Base-by-base conservation (phyloP, 2,888 invertebrate species). In the Campoplex nolae region DNA sequence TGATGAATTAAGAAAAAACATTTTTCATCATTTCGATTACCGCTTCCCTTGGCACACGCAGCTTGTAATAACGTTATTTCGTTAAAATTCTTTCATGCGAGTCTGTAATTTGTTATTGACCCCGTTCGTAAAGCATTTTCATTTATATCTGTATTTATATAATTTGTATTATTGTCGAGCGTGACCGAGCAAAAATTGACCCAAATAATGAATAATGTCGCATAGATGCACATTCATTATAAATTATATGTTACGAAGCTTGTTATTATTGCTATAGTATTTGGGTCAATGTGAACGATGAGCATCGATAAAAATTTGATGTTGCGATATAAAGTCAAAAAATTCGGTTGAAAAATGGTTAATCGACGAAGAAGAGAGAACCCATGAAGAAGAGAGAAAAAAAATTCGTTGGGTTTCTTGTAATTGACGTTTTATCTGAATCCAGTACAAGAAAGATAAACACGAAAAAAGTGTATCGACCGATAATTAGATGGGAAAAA, bases 41-140 rank as follows among this genome's bases (percentile, higher is more conserved):
- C 48, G n/a, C 51, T 75, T 74, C 23, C 28, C 38, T 70, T 18
- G 56, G 56, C 56, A 38, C 48, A 45, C 48, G 48, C 38, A 70
- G 42, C 70, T n/a, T 65, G 0, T 23, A 23, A 70, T 70, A 71
- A 76, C 58, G 32, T 75, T 80, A 54, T 79, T 62, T 38, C 23
- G 23, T 51, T 38, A 13, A 68, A 56, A 65, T 62, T 80, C 65
- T 56, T 9, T 67, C 65, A 73, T 81, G 71, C 76, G 28, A 54
- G 62, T 62, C 32, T 73, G 76, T 76, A 67, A 81, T 85, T 85
- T 85, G n/a, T 62, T 77, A 67, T 71, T 56, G 56, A 85, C 75
- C 81, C 35, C 58, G 13, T 73, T 81, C 54, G 65, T 45, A 35
- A 65, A 45, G 16, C 35, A 28, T 62, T 35, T 38, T 76, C 56